These are phyloP conservation scores for Coccyzus lansbergi DNA, from an alignment of 2,797 vertebrate genomes.

Conservation along the genomic window DNA sequence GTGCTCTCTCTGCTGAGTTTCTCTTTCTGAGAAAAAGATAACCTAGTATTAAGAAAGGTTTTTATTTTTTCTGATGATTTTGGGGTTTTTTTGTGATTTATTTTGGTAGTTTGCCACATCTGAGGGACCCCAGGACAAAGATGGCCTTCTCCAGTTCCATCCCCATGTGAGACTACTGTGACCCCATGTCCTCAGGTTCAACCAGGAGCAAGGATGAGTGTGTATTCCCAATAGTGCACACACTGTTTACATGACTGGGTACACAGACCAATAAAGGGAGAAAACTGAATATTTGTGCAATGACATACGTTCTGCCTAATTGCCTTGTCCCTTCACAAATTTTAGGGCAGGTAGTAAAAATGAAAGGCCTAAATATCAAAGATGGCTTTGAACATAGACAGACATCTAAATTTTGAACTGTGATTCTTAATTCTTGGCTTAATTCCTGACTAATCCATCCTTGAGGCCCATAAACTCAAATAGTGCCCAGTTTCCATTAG, in stretches of 20 bases:
- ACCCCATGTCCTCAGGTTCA: background rate
- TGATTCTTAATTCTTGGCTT: background rate
- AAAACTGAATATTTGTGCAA: background rate
- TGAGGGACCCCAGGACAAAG: background rate
- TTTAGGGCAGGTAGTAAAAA: background rate
- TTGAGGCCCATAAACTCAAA: background rate
- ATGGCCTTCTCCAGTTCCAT: background rate
- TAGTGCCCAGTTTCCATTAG: background rate
- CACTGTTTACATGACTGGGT: background rate
- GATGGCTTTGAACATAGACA: background rate
- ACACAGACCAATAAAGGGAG: background rate
- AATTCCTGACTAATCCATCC: background rate
- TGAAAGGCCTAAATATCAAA: background rate
- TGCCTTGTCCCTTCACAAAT: background rate
- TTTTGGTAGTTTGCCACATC: background rate
- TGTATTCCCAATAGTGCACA: background rate
- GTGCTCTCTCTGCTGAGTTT: background rate
- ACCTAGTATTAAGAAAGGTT: background rate
- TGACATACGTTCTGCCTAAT: background rate
- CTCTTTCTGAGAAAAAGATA: background rate
- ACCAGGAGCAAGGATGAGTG: background rate
- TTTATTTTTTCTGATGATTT: background rate
- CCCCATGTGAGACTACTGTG: background rate
- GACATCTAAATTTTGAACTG: background rate
- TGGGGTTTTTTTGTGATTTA: background rate